These are phyloP conservation scores for Pongo abelii DNA, from an alignment of 2,113 vertebrate genomes.

Conservation along the genomic window DNA sequence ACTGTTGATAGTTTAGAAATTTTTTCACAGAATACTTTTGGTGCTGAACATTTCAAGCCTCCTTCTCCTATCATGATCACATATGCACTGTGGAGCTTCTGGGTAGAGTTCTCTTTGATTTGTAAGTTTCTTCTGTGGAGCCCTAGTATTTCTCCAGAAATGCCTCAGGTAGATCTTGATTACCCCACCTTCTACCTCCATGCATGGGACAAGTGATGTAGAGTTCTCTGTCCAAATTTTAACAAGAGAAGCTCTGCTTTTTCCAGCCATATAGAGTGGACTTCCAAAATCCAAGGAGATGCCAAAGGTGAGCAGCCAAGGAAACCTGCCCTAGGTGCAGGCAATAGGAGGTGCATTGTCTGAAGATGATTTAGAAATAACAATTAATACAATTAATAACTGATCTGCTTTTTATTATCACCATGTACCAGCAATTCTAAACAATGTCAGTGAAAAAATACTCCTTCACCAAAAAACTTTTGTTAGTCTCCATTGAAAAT, in stretches of 20 bases:
- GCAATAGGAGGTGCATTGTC: not conserved
- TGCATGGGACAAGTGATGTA: not conserved
- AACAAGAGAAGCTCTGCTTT: not conserved
- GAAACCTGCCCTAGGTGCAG: not conserved
- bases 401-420: slow-evolving; percentile 21
- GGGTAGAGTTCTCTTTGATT: not conserved
- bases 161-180: not conserved
- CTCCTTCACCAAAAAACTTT: not conserved
- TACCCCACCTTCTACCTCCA: too few species aligned
- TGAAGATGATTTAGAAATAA: not conserved
- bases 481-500: slow-evolving; percentile 16
- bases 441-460: not conserved
- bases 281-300: not conserved
- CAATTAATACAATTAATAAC: not conserved
- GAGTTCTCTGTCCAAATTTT: not conserved
- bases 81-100: not conserved
- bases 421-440: not conserved
- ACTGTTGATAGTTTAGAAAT: not conserved
- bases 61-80: not conserved
- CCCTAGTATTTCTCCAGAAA: not conserved
- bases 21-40: not conserved
- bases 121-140: not conserved
- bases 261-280: not conserved
- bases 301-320: not conserved
- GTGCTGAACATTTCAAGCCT: not conserved